Conservation (phyloP, 2,888 invertebrate species). For the Callyntrura guangdongensis region DNA sequence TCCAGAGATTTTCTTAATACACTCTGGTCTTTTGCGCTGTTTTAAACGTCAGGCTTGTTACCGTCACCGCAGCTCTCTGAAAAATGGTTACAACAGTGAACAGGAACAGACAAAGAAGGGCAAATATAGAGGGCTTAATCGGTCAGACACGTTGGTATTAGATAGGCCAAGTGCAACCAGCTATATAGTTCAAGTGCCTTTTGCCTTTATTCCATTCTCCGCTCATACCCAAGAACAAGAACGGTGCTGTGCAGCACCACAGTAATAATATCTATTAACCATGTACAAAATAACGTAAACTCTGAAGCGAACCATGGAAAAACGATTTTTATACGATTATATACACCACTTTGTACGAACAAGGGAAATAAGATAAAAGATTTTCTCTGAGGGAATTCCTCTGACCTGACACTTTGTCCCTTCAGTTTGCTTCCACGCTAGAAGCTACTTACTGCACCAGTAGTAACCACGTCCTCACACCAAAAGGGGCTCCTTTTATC, state of each 20-base stretch:
- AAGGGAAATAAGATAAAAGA: neutral
- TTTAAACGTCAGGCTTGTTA: neutral
- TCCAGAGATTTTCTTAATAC: slow-evolving; percentile 71
- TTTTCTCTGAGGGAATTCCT: neutral
- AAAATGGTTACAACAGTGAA: neutral
- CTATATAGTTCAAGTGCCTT: neutral
- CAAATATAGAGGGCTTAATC: too few species aligned
- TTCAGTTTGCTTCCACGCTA: neutral
- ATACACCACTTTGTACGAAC: neutral
- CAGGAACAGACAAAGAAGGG: neutral
- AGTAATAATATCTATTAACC: slow-evolving; percentile 8
- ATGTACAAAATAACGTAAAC: slow-evolving; percentile 30
- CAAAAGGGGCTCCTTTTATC: neutral
- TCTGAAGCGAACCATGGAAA: slow-evolving; percentile 27
- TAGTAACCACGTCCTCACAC: neutral
- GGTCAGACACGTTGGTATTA: neutral
- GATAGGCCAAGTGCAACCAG: slow-evolving; percentile 10
- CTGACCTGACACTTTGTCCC: neutral
- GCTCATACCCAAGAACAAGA: neutral
- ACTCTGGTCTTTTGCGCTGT: slow-evolving; percentile 6
- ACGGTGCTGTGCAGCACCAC: neutral
- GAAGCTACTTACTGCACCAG: neutral
- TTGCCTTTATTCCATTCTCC: neutral
- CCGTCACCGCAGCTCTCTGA: neutral
- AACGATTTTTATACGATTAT: slow-evolving; percentile 10